Evolutionary conservation across 1,140 invertebrate species (phyloP).

Genomic region (Camponotus floridanus): DNA sequence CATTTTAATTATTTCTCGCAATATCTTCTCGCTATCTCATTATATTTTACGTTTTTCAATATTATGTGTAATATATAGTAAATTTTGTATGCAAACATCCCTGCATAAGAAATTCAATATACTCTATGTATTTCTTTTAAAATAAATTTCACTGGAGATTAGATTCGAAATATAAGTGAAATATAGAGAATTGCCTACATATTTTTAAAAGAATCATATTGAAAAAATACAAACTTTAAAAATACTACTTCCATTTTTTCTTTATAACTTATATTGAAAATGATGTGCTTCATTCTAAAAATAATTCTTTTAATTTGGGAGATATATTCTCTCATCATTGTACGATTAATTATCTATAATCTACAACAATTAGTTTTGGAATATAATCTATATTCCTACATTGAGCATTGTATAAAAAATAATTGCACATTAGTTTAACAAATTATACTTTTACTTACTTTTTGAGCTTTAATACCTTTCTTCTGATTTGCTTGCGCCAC

Average conservation of each 20-base stretch:
- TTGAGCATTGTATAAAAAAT: not conserved
- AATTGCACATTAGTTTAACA: slow-evolving; percentile 21
- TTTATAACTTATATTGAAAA: not conserved
- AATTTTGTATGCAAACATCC: too few relatives aligned
- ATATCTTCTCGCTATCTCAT: too few relatives aligned
- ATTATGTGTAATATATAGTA: too few relatives aligned
- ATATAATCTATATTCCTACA: not conserved
- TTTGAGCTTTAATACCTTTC: slow-evolving; percentile 94
- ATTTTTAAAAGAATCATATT: not conserved
- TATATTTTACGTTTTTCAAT: not conserved
- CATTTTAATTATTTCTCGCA: not conserved
- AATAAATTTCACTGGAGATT: not conserved
- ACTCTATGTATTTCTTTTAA: not conserved
- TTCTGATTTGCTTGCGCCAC: slow-evolving; percentile 90
- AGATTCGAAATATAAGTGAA: not conserved
- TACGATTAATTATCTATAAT: not conserved
- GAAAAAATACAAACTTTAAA: not conserved
- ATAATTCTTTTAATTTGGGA: not conserved
- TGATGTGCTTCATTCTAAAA: not conserved
- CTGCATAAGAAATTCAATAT: too few relatives aligned
- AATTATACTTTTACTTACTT: slow-evolving; percentile 86
- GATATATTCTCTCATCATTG: not conserved
- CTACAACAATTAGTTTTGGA: not conserved
- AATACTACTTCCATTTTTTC: not conserved
- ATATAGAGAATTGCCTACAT: not conserved